These are phyloP conservation scores for Diaphora mendica DNA, from an alignment of 2,888 invertebrate genomes.

Conservation along the genomic window DNA sequence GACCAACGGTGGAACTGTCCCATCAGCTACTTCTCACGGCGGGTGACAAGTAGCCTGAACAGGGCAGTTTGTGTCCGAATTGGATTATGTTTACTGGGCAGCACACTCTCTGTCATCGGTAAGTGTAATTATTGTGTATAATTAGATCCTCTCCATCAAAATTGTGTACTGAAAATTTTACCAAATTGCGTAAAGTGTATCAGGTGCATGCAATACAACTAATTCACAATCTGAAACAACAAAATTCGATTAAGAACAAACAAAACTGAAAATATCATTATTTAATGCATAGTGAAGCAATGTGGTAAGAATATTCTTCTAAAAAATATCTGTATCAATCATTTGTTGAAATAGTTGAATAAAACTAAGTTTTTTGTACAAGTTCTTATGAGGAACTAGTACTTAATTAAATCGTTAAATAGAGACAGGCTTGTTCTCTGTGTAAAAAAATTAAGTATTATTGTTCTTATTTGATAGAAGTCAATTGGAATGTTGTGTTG, in stretches of 20 bases:
- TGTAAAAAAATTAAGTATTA: background rate
- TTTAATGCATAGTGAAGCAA: background rate
- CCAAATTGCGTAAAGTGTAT: background rate
- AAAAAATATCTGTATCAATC: background rate
- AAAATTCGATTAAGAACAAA: background rate
- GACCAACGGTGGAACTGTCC: slow-evolving; percentile 87
- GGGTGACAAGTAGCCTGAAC: slow-evolving; percentile 82
- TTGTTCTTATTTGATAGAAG: background rate
- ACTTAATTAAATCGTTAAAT: background rate
- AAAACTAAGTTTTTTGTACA: no score
- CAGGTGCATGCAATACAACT: slow-evolving; percentile 6
- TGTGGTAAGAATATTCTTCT: background rate
- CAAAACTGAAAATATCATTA: background rate
- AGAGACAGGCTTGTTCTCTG: background rate
- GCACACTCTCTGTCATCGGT: slow-evolving; percentile 79
- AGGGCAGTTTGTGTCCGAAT: slow-evolving; percentile 77
- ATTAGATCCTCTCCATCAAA: slow-evolving; percentile 3
- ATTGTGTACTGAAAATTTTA: background rate
- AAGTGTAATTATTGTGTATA: slow-evolving; percentile 49
- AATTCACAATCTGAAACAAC: slow-evolving; percentile 9
- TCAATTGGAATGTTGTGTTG: background rate
- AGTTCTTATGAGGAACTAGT: background rate
- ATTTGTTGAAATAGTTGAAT: background rate
- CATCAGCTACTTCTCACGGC: slow-evolving; percentile 84
- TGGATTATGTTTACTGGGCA: slow-evolving; percentile 76